Conservation (phyloP, 2,113 vertebrate species). For the Rhipidura dahli region DNA sequence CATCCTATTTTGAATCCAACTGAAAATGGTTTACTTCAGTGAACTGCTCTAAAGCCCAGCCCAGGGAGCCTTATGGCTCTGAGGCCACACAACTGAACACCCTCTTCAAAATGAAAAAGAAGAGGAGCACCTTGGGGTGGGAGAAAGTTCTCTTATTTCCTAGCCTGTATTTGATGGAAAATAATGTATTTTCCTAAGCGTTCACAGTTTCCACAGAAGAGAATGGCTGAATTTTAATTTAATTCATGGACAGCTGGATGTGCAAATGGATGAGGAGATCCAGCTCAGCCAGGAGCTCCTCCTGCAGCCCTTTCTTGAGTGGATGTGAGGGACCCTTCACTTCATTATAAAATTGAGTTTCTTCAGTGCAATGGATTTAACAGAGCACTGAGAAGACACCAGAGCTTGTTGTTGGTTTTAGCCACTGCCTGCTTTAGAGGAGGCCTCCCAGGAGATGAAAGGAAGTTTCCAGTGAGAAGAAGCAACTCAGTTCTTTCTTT, state of each 20-base stretch:
- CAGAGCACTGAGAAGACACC: not conserved
- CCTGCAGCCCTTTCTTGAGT: not conserved
- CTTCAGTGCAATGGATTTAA: not conserved
- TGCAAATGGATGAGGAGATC: not conserved
- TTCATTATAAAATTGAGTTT: not conserved
- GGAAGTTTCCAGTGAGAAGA: not conserved
- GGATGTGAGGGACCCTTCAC: not conserved
- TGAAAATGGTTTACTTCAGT: not conserved
- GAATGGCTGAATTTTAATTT: not conserved
- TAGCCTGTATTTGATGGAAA: not conserved
- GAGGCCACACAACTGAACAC: not conserved
- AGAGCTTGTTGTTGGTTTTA: not conserved
- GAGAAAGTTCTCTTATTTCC: not conserved
- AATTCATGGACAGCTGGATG: not conserved
- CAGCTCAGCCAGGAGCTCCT: not conserved
- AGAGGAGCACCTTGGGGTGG: not conserved
- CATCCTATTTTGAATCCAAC: not conserved
- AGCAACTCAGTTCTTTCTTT: not conserved
- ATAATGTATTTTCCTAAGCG: not conserved
- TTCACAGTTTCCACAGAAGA: not conserved
- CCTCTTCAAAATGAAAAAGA: not conserved
- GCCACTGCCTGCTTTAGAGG: not conserved
- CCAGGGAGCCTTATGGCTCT: not conserved
- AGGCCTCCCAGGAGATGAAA: slow-evolving; percentile 7
- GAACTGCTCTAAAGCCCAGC: not conserved